Conservation (phyloP, 2,113 vertebrate genomes). For the Dasypus novemcinctus region DNA sequence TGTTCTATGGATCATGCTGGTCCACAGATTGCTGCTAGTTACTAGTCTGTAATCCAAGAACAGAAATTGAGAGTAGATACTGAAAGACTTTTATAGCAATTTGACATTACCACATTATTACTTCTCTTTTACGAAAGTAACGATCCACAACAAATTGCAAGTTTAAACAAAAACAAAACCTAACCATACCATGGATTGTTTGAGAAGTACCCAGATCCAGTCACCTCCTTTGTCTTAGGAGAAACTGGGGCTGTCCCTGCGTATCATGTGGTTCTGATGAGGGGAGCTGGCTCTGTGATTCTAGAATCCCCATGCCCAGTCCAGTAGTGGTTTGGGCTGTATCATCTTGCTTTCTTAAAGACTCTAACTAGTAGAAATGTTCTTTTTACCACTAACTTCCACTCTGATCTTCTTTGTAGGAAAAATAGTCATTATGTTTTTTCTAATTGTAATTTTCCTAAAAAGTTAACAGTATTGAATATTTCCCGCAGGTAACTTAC, state of each 20-base stretch:
- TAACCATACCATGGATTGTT: neutral
- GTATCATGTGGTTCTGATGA: neutral
- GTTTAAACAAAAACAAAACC: neutral
- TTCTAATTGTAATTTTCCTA: slow-evolving; percentile 50
- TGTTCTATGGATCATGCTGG: neutral
- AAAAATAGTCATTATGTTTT: neutral
- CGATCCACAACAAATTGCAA: neutral
- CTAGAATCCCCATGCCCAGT: neutral
- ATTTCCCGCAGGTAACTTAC: slow-evolving; percentile 87
- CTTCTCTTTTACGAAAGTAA: neutral
- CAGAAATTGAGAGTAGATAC: neutral
- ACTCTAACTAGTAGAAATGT: neutral
- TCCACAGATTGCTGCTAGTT: neutral
- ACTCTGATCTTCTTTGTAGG: neutral
- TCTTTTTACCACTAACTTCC: neutral
- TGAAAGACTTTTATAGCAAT: neutral
- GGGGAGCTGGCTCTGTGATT: fast-evolving
- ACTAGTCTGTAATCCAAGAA: neutral
- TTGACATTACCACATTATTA: neutral
- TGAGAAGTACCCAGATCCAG: neutral
- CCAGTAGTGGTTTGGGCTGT: neutral
- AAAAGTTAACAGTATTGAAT: slow-evolving; percentile 76
- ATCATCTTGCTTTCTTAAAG: neutral
- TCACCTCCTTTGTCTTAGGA: neutral
- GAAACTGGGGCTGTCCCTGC: neutral